A percentile compares a stretch with the other conserved stretches of the same genome.
Conservation (phyloP, 1,140 invertebrate species). For the Octopus bimaculoides region DNA sequence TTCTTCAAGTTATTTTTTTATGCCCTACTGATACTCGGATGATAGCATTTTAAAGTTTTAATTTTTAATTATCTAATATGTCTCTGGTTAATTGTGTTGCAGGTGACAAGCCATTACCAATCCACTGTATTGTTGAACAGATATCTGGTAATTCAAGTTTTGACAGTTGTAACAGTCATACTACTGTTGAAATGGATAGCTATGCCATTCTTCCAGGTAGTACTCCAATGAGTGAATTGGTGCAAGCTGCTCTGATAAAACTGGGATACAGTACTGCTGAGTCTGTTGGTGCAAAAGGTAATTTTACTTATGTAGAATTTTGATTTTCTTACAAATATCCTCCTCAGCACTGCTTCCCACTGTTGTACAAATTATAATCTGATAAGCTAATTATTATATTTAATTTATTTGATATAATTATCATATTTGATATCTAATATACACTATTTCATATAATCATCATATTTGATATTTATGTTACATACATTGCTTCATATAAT, state of each 20-base stretch:
- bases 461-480: too few relatives aligned
- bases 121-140: slow-evolving; percentile 79
- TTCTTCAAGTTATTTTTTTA: too few relatives aligned
- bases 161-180: slow-evolving; percentile 34
- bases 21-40: too few relatives aligned
- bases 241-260: slow-evolving; percentile 73
- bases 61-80: too few relatives aligned
- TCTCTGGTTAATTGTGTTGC: slow-evolving; percentile 15
- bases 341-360: background rate
- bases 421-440: too few relatives aligned
- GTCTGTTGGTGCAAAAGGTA: slow-evolving; percentile 76
- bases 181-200: slow-evolving; percentile 77
- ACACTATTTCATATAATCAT: too few relatives aligned
- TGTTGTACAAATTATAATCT: background rate
- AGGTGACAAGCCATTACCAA: slow-evolving; percentile 75
- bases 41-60: too few relatives aligned
- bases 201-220: slow-evolving; percentile 90
- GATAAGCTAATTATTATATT: too few relatives aligned
- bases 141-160: slow-evolving; percentile 34
- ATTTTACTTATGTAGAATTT: background rate
- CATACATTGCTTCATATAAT: too few relatives aligned
- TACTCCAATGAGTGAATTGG: slow-evolving; percentile 81
- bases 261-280: slow-evolving; percentile 77
- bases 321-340: background rate
- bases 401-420: too few relatives aligned